Evolutionary conservation across 2,888 invertebrate genomes (phyloP), one percentile per base, ranked within the genome.

Genomic region (Drosophila quinaria): DNA sequence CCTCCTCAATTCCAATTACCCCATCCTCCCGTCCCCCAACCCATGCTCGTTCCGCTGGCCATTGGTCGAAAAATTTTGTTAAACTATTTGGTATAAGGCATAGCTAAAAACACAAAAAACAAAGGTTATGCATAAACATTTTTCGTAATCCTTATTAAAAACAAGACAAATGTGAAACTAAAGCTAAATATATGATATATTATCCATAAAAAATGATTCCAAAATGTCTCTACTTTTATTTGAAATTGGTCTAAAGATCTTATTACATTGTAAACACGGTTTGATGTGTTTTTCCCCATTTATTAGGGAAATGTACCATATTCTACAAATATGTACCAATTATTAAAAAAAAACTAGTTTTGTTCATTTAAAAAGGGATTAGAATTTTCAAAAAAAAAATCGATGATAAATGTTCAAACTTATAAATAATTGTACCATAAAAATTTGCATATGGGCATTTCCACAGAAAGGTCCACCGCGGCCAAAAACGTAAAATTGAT

Each of bases 171-270:
- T 47, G 25, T 55, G 46, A 35, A 74, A 65, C 49, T 52, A 51
- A 33, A 56, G 19, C 55, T 58, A 74, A 60, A 74, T 75, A 74
- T 65, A 70, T 44, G 41, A 70, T 70, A 60, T 56, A 29, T 25
- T 46, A 62, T 62, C 29, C 54, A 52, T 44, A 46, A 35, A 42
- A 31, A 35, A 50, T 10, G 35, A 17, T 10, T 31, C 10, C 10
- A 10, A 31, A 31, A 10, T 35, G 13, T 35, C 2, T 13, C 5
- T 13, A 13, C 0, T n/a, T 35, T 35, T 35, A 13, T 35, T n/a
- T 5, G 4, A 35, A 11, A 11, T 33, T 1, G 33, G 4, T 11
- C 29, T 29, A 11, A 11, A 4, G 33, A 3, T 13, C 2, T 2
- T 33, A 33, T 11, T 2, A 33, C 25, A 33, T 13, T 29, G 9